Base-by-base conservation (phyloP, 2,888 invertebrate species). In the Zootermopsis nevadensis region DNA sequence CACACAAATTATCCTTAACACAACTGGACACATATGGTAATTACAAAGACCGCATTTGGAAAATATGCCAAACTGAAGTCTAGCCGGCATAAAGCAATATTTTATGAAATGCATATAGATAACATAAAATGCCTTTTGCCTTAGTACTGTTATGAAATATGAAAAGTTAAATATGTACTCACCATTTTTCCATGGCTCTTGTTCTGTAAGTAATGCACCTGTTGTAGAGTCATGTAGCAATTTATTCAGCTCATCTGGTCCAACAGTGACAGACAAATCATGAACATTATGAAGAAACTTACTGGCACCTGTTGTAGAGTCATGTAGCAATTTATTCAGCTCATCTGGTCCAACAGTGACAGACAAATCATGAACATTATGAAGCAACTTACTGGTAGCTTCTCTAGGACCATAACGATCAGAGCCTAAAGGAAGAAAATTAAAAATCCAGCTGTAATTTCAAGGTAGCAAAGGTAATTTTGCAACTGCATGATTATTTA, bases 171-270 rank as follows among this genome's bases (percentile, higher is more conserved):
- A 22, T 42, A 15, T 69, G 7, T 42, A 30, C 67, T 76, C 33
- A 82, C 82, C 82, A 60, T 33, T 38, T 15, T 60, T 77, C 42
- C 60, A 82, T 42, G 77, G 30, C n/a, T 77, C 66, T 38, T 82
- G 76, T 42, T 67, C 82, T 22, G 42, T 55, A 31, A 67, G 31
- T 55, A 82, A 55, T 27, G 30, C 31, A 31, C 77, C 33, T 42
- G 31, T 55, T n/a, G 33, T 31, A 31, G 30, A 19, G 24, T 55
- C 77, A 31, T 77, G 31, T 2, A 77, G 27, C 4, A 48, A 31
- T 33, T 19, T 31, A 48, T 31, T 77, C 30, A 77, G 27, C 24
- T 55, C 77, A 55, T 77, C 77, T 24, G 53, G 31, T 22, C 27
- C n/a, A 30, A 53, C 1, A 31, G 77, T 55, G 30, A 77, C 30